phyloP scores from a whole-genome alignment of 2,113 vertebrate species.

The Gila orcuttii region DNA sequence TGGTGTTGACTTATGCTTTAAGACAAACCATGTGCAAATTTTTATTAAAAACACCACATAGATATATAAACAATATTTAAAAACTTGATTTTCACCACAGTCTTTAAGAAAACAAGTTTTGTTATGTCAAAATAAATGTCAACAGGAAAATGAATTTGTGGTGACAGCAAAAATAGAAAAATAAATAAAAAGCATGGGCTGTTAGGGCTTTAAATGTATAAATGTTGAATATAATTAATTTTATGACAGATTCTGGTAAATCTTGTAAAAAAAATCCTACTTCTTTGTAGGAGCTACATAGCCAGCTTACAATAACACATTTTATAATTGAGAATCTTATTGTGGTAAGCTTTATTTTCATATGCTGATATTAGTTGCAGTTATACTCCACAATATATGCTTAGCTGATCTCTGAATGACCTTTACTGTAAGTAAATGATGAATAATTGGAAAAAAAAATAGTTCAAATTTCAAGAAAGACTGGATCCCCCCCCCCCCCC shows the following conservation, averaged over 20 bases:
- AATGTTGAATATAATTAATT: not conserved
- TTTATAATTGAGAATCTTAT: slow-evolving; percentile 1
- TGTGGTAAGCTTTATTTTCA: not conserved
- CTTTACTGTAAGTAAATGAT: not conserved
- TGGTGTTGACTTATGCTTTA: too few species aligned
- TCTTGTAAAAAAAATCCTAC: not conserved
- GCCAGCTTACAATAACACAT: not conserved
- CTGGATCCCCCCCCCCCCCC: too few species aligned
- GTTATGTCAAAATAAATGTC: not conserved
- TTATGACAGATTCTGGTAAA: not conserved
- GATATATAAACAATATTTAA: too few species aligned
- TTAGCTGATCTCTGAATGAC: not conserved
- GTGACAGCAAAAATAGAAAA: too few species aligned
- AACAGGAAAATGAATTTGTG: not conserved
- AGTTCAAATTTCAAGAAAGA: not conserved
- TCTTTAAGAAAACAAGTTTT: not conserved
- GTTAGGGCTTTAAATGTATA: not conserved
- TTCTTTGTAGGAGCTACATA: not conserved
- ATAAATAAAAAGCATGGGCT: not conserved
- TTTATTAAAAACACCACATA: too few species aligned
- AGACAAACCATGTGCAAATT: too few species aligned
- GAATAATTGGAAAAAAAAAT: not conserved
- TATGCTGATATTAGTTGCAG: not conserved
- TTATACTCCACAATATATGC: not conserved
- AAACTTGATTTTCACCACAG: too few species aligned